Conservation (phyloP, 2,797 vertebrate genomes). For the Phoeniculus purpureus region DNA sequence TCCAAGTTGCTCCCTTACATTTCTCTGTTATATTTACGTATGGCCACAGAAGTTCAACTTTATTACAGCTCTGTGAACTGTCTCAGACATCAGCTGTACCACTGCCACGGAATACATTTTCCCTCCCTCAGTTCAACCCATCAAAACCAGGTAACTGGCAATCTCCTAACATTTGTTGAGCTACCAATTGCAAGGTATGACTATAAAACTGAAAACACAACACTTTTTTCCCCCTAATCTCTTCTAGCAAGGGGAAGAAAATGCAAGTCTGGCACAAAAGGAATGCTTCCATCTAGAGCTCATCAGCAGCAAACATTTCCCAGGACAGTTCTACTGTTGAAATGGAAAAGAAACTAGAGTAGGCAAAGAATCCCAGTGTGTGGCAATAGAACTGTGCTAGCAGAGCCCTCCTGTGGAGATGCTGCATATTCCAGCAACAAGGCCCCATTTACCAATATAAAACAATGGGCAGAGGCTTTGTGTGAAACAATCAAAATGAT, state of each 20-base stretch:
- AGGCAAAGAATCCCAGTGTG: not conserved
- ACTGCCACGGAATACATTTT: fast-evolving
- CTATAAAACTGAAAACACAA: not conserved
- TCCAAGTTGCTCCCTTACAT: not conserved
- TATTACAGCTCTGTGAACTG: not conserved
- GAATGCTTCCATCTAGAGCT: not conserved
- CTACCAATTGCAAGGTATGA: not conserved
- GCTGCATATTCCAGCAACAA: conserved; percentile 4
- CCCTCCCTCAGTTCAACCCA: not conserved
- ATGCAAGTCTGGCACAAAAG: not conserved
- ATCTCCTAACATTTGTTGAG: not conserved
- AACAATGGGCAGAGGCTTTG: not conserved
- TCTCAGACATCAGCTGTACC: not conserved
- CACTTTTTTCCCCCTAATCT: fast-evolving
- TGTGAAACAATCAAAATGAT: not conserved
- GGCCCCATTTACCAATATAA: not conserved
- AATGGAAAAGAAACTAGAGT: not conserved
- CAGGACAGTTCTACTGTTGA: not conserved
- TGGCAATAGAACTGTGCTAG: not conserved
- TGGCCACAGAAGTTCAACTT: not conserved
- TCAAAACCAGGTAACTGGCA: not conserved
- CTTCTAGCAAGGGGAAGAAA: not conserved
- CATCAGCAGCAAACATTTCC: not conserved
- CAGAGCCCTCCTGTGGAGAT: conserved; percentile 66
- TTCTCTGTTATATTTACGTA: not conserved